Conservation (phyloP, 1,140 invertebrate genomes). For the Drosophila novamexicana region DNA sequence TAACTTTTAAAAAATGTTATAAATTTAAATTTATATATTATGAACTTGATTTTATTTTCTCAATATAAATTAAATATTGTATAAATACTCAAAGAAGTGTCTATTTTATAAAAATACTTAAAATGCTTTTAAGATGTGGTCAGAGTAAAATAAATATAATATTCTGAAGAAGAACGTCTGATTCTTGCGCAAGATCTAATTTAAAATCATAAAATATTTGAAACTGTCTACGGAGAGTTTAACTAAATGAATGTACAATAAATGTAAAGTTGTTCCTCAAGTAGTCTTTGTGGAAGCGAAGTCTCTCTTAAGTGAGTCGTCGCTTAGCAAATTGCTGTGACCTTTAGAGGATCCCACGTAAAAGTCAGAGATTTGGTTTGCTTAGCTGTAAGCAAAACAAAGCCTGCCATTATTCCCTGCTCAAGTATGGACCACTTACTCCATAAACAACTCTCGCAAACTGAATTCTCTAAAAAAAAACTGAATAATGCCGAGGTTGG, state of each 20-base stretch:
- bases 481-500: neutral
- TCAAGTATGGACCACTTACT: conserved; percentile 6
- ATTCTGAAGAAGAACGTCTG: no score
- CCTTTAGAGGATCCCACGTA: neutral
- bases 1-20: neutral
- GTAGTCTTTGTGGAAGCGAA: no score
- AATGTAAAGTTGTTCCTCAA: no score
- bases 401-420: conserved; percentile 2
- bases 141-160: no score
- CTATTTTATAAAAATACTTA: no score
- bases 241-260: no score
- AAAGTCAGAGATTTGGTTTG: neutral
- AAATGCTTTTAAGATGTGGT: no score
- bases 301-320: neutral
- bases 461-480: conserved; percentile 19
- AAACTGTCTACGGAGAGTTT: no score
- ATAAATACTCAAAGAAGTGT: no score
- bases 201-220: no score
- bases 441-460: conserved; percentile 36
- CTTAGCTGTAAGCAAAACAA: conserved; percentile 9
- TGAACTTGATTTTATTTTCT: neutral
- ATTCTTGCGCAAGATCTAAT: no score
- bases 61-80: no score
- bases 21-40: neutral
- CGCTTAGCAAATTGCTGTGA: neutral